Base-by-base conservation (phyloP, 2,888 invertebrate genomes). In the Cabera pusaria region DNA sequence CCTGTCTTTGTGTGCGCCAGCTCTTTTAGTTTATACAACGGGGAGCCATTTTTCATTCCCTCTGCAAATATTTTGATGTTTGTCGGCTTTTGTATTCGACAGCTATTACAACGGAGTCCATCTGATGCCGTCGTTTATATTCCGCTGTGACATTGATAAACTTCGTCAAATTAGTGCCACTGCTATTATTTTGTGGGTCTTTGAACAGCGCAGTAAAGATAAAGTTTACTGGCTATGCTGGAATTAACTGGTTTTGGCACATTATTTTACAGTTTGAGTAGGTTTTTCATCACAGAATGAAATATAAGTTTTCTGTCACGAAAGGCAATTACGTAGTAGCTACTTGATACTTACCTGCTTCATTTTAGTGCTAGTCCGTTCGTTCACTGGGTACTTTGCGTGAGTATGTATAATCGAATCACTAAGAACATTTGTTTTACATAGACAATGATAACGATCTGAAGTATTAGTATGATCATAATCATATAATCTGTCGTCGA, bases 1-100 rank as follows among this genome's bases (percentile, higher is more conserved):
- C 72, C 72, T 71, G 68, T 70, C 70, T 72, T 72, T 81, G 72
- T 75, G 53, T 56, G 39, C 40, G 32, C 56, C 24, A 57, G 44
- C 58, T 62, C 57, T 64, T 71, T 72, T 67, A 68, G 64, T 75
- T 71, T 73, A 72, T 76, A 72, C 66, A 71, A 55, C 63, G 56
- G 67, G 75, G 71, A 62, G 42, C 63, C 65, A 81, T 84, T 78
- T 79, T 80, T 84, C 78, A 86, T 80, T 53, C 64, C 64, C 64
- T 76, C 61, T 53, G 81, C 78, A 86, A 87, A 87, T 86, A 86
- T 87, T 87, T 72, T 86, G 85, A 85, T 76, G 65, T 73, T 71
- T 68, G 68, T 72, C 72, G 65, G 65, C 64, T 67, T 66, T 65
- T 71, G 64, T 67, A 56, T 65, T 48, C 61, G 58, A 63, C 58